These are phyloP conservation scores for Orgyia antiqua DNA, from an alignment of 2,888 invertebrate species.

Conservation along the genomic window DNA sequence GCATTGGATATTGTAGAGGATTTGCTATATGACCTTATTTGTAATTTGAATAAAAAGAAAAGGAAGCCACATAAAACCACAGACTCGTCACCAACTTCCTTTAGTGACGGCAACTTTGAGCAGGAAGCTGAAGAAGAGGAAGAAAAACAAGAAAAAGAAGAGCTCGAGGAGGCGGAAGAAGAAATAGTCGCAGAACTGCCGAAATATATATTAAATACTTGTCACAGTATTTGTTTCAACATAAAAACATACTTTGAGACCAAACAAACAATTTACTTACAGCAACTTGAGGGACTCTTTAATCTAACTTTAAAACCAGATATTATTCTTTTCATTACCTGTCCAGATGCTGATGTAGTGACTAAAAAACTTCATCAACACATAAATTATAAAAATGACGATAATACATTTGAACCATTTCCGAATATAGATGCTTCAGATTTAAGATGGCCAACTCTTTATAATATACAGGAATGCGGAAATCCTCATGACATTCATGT, in stretches of 20 bases:
- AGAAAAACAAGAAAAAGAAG: slow-evolving; percentile 33
- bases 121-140: slow-evolving; percentile 34
- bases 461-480: slow-evolving; percentile 38
- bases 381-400: slow-evolving; percentile 42
- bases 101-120: slow-evolving; percentile 30
- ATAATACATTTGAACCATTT: slow-evolving; percentile 34
- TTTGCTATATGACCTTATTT: slow-evolving; percentile 42
- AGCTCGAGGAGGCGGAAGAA: slow-evolving; percentile 36
- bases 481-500: slow-evolving; percentile 33
- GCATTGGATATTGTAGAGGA: slow-evolving; percentile 36
- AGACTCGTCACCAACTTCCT: slow-evolving; percentile 28
- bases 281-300: slow-evolving; percentile 51
- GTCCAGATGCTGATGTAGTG: slow-evolving; percentile 73
- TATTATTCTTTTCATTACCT: slow-evolving; percentile 76
- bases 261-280: slow-evolving; percentile 38
- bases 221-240: slow-evolving; percentile 35
- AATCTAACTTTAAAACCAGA: slow-evolving; percentile 54
- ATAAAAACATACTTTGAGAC: slow-evolving; percentile 35
- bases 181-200: slow-evolving; percentile 49
- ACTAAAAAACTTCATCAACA: slow-evolving; percentile 50
- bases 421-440: slow-evolving; percentile 27
- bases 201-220: slow-evolving; percentile 49
- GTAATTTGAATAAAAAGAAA: slow-evolving; percentile 50
- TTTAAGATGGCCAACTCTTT: slow-evolving; percentile 52
- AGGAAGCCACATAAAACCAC: slow-evolving; percentile 19